Evolutionary conservation across 2,797 vertebrate species (phyloP), one percentile per base, ranked within the genome.

Genomic region (Eospalax fontanierii): DNA sequence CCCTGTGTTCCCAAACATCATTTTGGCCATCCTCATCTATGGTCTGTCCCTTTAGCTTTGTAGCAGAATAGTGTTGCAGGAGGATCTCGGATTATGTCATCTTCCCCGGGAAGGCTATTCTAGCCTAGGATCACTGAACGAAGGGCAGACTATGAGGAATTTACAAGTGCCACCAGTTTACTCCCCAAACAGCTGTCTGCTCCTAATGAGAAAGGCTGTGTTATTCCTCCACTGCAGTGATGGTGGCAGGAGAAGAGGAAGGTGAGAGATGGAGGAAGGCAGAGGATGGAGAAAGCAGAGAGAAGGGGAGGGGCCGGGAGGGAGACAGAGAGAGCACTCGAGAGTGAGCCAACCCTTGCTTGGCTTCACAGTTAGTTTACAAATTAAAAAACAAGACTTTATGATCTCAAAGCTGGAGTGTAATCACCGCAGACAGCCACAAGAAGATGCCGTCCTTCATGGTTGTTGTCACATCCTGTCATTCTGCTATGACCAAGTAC

Each of bases 381-480:
- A 35, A 68, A 66, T 22, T 50, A 54, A 28, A 83, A 50, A 74
- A 65, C 16, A 71, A 9, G 4, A 24, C 43, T 43, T 15, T 30
- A 6, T 15, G 33, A 65, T 15, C 24, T 68, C 35, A 61, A 61
- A 84, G 80, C 30, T 30, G 0, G 1, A 22, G 24, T 9, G 10
- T 6, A n/a, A 46, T 24, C 28, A 30, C 6, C 2, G 38, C 0
- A 0, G 50, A 84, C 0, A 59, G 43, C 38, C 68, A 11, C 1
- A 61, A 24, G 0, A 57, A 19, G 11, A 21, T 1, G 9, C 16
- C 24, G 70, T 59, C 38, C 30, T 18, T 0, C 6, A 38, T n/a
- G 0, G 22, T 35, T 19, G 76, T 1, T 33, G 40, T 35, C 54
- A 40, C 22, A 1, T 11, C 46, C 35, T 26, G 50, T 40, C 33